Base-by-base conservation (phyloP, 2,113 vertebrate species). In the Lutjanus erythropterus region DNA sequence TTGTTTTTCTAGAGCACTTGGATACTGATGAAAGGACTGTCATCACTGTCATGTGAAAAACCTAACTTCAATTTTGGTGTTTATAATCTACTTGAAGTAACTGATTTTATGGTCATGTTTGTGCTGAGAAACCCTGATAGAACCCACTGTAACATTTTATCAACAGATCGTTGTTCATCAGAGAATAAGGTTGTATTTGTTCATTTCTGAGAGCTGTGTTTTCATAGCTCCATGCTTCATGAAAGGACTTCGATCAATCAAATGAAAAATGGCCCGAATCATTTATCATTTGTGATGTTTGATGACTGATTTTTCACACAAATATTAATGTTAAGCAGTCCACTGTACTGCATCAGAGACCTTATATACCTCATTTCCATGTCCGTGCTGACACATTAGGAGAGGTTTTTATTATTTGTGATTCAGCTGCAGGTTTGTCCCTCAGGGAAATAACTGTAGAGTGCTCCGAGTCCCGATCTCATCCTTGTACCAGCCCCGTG, bases 381-480 rank as follows among this genome's bases (percentile, higher is more conserved):
- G 67, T 86, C 84, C 84, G 46, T 73, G 88, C 88, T 90, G 93
- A 92, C 86, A 91, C 83, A 86, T 90, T 83, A 81, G 74, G 85
- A 90, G 79, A 84, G 78, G 71, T 70, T 87, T 89, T 55, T 68
- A 58, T 59, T 69, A n/a, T 85, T 78, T 89, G 79, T 88, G 73
- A 80, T 84, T 86, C 72, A 88, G 77, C 87, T 88, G 82, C 90
- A 88, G 76, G 88, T 85, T 88, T 91, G 89, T 91, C 92, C 94
- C 93, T 94, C 93, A 94, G 93, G 93, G 89, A 94, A 93, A 74
- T 89, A 72, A 89, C 74, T 86, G 53, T 79, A 80, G 71, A 81
- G 80, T 77, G 71, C 64, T 78, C 49, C 3, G 12, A 67, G 37
- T 81, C 60, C 70, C 41, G 8, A 52, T 82, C 55, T 71, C 61